A percentile compares a stretch with the other conserved stretches of the same genome.
Evolutionary conservation across 1,140 invertebrate genomes (phyloP).

Genomic region (Trichonephila clavipes): DNA sequence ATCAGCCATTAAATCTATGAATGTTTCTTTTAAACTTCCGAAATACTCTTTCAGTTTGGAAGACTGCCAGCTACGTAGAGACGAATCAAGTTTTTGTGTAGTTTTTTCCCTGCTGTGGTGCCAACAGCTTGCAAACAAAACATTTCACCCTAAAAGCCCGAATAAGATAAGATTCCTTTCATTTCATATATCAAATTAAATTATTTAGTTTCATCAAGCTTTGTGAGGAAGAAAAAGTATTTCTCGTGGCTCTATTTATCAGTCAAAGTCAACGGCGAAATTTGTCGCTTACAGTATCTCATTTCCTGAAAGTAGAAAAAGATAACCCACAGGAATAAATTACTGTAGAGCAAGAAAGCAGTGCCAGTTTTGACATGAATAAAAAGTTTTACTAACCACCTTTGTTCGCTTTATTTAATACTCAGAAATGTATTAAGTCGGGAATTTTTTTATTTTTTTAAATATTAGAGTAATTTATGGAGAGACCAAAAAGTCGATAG

Average conservation of each 20-base stretch:
- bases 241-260: background rate
- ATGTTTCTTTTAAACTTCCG: conserved; percentile 26
- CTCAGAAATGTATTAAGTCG: background rate
- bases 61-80: background rate
- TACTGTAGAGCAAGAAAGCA: background rate
- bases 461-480: too few species aligned
- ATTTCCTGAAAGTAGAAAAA: conserved; percentile 29
- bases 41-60: conserved; percentile 21
- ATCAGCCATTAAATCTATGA: conserved; percentile 39
- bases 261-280: conserved; percentile 8
- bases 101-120: conserved; percentile 10
- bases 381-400: background rate
- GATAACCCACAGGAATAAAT: conserved; percentile 20
- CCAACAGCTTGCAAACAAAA: conserved; percentile 46
- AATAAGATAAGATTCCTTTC: conserved; percentile 16
- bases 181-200: conserved; percentile 39
- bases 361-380: background rate
- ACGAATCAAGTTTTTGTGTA: background rate
- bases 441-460: background rate
- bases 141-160: background rate
- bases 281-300: conserved; percentile 22
- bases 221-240: background rate
- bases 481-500: too few species aligned
- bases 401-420: background rate
- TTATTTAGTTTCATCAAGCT: conserved; percentile 49